phyloP scores from a whole-genome alignment of 92 coral and sea anemone species.

The Porites lobata region DNA sequence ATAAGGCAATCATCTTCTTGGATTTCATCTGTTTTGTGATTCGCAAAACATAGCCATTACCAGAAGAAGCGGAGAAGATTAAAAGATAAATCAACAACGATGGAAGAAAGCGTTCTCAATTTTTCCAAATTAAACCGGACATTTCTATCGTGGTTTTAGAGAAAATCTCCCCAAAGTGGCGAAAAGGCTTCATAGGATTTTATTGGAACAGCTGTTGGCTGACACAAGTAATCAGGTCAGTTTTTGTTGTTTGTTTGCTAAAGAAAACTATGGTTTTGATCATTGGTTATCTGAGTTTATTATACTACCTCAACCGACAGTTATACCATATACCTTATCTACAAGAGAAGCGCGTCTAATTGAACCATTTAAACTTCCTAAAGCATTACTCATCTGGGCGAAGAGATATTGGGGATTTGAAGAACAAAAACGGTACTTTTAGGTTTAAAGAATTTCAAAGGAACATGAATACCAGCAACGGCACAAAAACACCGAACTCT shows the following conservation, averaged over 20 bases:
- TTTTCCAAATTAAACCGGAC: not conserved
- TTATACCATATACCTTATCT: not conserved
- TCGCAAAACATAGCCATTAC: not conserved
- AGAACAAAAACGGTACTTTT: not conserved
- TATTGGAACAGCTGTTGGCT: not conserved
- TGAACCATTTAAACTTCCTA: not conserved
- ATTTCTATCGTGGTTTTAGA: not conserved
- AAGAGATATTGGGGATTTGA: not conserved
- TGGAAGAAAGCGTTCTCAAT: not conserved
- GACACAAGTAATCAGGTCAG: not conserved
- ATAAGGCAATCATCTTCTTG: not conserved
- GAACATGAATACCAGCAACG: not conserved
- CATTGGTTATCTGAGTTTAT: conserved; percentile 4
- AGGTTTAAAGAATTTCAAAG: not conserved
- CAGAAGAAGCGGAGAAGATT: not conserved
- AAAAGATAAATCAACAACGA: not conserved
- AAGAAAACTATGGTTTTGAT: not conserved
- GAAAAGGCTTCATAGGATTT: not conserved
- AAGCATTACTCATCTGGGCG: not conserved
- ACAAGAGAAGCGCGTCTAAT: not conserved
- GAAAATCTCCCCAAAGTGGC: not conserved
- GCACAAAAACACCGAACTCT: not conserved
- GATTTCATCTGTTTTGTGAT: not conserved
- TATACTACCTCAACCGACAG: not conserved
- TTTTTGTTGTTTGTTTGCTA: conserved; percentile 5